A percentile compares a stretch with the other conserved stretches of the same genome.
phyloP scores from a whole-genome alignment of 2,888 invertebrate species.

The Apodemia hepburni region DNA sequence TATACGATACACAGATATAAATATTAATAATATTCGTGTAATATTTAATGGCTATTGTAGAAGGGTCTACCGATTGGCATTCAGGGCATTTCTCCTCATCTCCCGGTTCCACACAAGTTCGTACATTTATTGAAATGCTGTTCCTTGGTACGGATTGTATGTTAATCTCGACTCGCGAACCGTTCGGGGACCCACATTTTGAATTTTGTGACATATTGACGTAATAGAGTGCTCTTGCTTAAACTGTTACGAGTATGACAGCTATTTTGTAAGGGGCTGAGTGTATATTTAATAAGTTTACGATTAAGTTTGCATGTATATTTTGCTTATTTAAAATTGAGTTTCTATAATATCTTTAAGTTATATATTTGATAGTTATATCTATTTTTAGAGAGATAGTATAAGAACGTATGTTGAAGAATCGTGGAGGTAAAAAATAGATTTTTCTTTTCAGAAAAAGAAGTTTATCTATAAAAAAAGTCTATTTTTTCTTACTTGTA shows the following conservation, averaged over 20 bases:
- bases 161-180: conserved; percentile 40
- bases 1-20: too few species aligned
- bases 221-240: conserved; percentile 10
- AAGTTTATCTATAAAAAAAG: too few species aligned
- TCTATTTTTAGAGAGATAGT: too few species aligned
- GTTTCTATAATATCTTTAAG: too few species aligned
- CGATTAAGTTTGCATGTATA: too few species aligned
- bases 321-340: too few species aligned
- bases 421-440: too few species aligned
- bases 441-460: too few species aligned
- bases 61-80: conserved; percentile 32
- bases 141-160: conserved; percentile 42
- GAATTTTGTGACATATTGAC: conserved; percentile 17
- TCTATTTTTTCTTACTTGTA: too few species aligned
- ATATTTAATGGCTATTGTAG: conserved; percentile 29
- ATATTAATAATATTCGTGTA: not conserved
- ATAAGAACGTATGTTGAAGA: too few species aligned
- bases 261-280: not conserved
- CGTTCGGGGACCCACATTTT: conserved; percentile 17
- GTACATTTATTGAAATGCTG: conserved; percentile 40
- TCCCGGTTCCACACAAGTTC: conserved; percentile 32
- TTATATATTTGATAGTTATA: too few species aligned
- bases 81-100: conserved; percentile 42
- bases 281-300: too few species aligned
- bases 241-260: conserved; percentile 6